phyloP scores from a whole-genome alignment of 2,113 vertebrate genomes.

The Oryzias woworae region DNA sequence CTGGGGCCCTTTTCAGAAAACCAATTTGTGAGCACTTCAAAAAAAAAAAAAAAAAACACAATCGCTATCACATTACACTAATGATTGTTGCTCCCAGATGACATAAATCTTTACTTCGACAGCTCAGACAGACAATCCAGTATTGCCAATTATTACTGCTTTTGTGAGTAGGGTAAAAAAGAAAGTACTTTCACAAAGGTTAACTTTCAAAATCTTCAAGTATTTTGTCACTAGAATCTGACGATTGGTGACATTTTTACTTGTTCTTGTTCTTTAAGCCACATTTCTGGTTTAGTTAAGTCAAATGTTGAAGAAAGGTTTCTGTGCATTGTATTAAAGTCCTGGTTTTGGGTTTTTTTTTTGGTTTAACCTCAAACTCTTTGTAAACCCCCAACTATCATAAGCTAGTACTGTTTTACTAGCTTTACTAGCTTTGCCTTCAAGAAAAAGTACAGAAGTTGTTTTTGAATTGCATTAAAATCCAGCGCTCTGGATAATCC shows the following conservation, averaged over 20 bases:
- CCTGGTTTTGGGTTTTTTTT: too few relatives aligned
- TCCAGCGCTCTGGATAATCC: too few relatives aligned
- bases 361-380: not conserved
- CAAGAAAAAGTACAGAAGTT: too few relatives aligned
- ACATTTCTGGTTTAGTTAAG: too few relatives aligned
- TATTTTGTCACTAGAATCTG: too few relatives aligned
- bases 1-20: not conserved
- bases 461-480: too few relatives aligned
- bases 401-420: too few relatives aligned
- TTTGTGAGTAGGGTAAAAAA: not conserved
- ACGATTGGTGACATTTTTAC: slow-evolving; percentile 5
- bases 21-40: not conserved
- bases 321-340: not conserved
- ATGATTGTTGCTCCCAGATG: not conserved
- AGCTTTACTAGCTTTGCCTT: too few relatives aligned
- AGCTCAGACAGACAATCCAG: not conserved
- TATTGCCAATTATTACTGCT: slow-evolving; percentile 1
- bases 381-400: not conserved
- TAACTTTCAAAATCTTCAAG: too few relatives aligned
- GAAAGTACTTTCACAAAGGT: not conserved
- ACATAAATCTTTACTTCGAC: not conserved
- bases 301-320: not conserved
- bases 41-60: not conserved
- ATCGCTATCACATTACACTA: not conserved
- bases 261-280: too few relatives aligned